Evolutionary conservation across 2,888 invertebrate genomes (phyloP).

Genomic region (Pterostichus madidus): DNA sequence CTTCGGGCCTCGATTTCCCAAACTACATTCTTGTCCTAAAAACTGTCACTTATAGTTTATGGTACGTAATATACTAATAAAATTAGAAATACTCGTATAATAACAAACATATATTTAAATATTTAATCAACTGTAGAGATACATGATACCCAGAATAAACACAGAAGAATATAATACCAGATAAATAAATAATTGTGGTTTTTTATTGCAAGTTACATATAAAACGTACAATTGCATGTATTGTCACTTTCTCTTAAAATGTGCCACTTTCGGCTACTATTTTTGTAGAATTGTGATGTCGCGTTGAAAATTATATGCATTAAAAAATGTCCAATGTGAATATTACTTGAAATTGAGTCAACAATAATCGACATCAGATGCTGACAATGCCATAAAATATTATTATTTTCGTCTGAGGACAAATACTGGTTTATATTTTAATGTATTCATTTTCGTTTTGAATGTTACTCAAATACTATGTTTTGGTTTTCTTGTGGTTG

Average conservation of each 20-base stretch:
- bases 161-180: background rate
- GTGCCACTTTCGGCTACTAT: constrained; percentile 30
- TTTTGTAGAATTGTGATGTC: constrained; percentile 28
- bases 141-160: background rate
- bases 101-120: too few relatives aligned
- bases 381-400: constrained; percentile 51
- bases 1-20: too few relatives aligned
- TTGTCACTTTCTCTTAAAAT: constrained; percentile 55
- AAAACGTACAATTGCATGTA: constrained; percentile 19
- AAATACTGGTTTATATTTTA: constrained; percentile 32
- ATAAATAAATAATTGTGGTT: constrained; percentile 16
- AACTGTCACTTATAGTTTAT: too few relatives aligned
- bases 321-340: constrained; percentile 16
- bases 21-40: too few relatives aligned
- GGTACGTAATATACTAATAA: too few relatives aligned
- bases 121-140: too few relatives aligned
- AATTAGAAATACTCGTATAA: too few relatives aligned
- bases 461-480: constrained; percentile 21
- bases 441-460: constrained; percentile 13
- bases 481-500: constrained; percentile 45
- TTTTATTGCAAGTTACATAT: constrained; percentile 8
- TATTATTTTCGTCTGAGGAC: constrained; percentile 39
- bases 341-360: constrained; percentile 28
- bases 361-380: constrained; percentile 52
- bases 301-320: constrained; percentile 41